Base-by-base conservation (phyloP, 2,888 invertebrate genomes). In the Oscheius sp. region DNA sequence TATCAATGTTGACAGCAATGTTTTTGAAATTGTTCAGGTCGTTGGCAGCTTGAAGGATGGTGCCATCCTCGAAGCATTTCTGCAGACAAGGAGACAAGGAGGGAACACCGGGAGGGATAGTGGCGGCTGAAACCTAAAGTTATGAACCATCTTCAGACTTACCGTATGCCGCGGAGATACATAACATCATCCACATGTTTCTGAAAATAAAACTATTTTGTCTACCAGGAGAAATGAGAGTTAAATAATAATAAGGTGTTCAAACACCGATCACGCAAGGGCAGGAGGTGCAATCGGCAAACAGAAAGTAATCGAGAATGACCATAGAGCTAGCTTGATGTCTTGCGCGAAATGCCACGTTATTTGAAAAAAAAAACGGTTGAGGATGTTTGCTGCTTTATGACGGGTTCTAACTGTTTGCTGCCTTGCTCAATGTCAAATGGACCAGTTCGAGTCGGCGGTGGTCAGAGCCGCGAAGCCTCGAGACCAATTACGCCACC, bases 391-490 rank as follows among this genome's bases (percentile, higher is more conserved):
- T 68, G 68, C 68, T 37, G 68, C 68, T 68, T 68, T 68, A 55
- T 68, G 68, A 68, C 68, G 68, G 68, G 68, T 68, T 68, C 68
- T 53, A 68, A 68, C 68, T 68, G 68, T 68, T 68, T 68, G 68
- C 68, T 55, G 68, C 68, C 68, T 68, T 68, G 68, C 68, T 68
- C 68, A 68, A 68, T 68, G 68, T 68, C 68, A 68, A 68, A 68
- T 68, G 68, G 68, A 68, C 68, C 68, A 68, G 68, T 68, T 68
- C 68, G 68, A 68, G 55, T 68, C 63, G 63, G 29, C 42, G 68
- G 55, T 68, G 65, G 65, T 50, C 68, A 68, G 68, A 42, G 68
- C 68, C 35, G 68, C 55, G 68, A 68, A 68, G 53, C 68, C 68
- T 7, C 68, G 68, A 68, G 68, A 53, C 68, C 68, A 68, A 68